A percentile compares a stretch with the other conserved stretches of the same genome.
These are phyloP conservation scores for Scolopax rusticola DNA, from an alignment of 2,797 vertebrate genomes.

Conservation along the genomic window DNA sequence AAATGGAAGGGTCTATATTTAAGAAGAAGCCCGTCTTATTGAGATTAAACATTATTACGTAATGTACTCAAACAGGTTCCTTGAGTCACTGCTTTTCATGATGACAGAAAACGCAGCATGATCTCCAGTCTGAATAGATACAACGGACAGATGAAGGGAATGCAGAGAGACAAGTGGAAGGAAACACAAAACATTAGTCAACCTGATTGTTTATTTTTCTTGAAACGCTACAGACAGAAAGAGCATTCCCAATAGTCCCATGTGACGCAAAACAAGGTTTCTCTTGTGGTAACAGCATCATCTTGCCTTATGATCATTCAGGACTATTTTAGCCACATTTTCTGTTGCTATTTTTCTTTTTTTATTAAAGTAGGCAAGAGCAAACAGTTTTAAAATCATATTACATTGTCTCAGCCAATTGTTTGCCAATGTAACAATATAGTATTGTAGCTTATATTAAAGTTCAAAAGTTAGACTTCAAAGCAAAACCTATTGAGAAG, in stretches of 20 bases:
- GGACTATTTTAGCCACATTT: background rate
- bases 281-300: background rate
- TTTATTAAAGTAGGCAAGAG: constrained; percentile 4
- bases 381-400: constrained; percentile 16
- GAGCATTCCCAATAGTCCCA: background rate
- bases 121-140: background rate
- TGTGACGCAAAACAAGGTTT: background rate
- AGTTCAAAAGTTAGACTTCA: constrained; percentile 10
- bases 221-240: background rate
- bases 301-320: background rate
- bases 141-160: accelerated
- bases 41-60: background rate
- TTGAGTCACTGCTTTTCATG: background rate
- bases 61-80: background rate
- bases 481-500: background rate
- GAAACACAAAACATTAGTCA: background rate
- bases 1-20: background rate
- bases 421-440: background rate
- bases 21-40: background rate
- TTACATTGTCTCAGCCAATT: background rate
- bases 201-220: background rate
- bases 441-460: background rate
- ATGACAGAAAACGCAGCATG: background rate
- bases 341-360: background rate
- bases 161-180: background rate